Conservation (phyloP, 2,113 vertebrate genomes). For the Chiloscyllium plagiosum region DNA sequence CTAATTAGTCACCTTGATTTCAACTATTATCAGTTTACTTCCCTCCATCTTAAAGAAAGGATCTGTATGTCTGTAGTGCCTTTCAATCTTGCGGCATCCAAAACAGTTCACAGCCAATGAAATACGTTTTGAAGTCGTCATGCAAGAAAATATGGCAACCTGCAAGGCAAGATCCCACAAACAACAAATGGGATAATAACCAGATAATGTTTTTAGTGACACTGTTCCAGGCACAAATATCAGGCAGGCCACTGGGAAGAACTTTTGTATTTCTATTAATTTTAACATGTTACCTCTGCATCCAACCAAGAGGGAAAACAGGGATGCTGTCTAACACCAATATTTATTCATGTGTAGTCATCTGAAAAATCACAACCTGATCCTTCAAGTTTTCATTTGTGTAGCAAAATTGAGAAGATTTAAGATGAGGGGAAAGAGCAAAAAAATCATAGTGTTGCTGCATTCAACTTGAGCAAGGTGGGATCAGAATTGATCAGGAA, state of each 20-base stretch:
- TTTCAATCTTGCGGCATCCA: not conserved
- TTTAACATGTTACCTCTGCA: not conserved
- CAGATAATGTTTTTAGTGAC: not conserved
- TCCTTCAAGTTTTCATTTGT: not conserved
- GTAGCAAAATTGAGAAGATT: not conserved
- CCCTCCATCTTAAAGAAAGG: too few relatives aligned
- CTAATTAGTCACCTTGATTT: not conserved
- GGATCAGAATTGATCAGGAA: not conserved
- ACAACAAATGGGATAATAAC: not conserved
- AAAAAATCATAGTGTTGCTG: not conserved
- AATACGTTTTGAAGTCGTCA: not conserved
- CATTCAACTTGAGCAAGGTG: not conserved
- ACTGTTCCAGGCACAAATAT: not conserved
- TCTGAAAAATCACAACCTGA: not conserved
- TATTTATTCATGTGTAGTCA: not conserved
- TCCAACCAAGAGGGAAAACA: not conserved
- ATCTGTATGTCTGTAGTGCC: not conserved
- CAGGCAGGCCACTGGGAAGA: not conserved
- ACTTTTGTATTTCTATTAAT: not conserved
- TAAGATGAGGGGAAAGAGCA: not conserved
- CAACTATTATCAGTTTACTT: not conserved
- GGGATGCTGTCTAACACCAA: not conserved
- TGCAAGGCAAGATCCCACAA: not conserved
- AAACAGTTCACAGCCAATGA: not conserved
- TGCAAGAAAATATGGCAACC: not conserved